Evolutionary conservation across 1,140 invertebrate genomes (phyloP), one percentile per base, ranked within the genome.

Genomic region (Hirudo medicinalis): DNA sequence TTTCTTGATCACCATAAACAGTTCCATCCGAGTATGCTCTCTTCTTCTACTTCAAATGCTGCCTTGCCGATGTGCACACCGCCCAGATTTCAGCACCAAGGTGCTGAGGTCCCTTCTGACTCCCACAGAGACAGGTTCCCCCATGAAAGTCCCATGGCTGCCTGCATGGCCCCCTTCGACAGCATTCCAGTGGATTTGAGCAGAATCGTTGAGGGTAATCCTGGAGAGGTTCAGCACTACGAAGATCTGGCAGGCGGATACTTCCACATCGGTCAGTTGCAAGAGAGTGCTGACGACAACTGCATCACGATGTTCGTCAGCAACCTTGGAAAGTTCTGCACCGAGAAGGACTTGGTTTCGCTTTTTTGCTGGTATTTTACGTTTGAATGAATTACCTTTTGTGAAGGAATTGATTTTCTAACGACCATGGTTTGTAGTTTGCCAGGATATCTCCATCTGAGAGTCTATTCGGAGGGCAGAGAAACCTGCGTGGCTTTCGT

Each of bases 221-320:
- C 57, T 13, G 57, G 9, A 4, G 57, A 32, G 29, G 1, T 25
- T 63, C 8, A 32, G 9, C 8, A 32, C 11, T 22, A 20, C 19
- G 57, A 32, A 13, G 2, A 8, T 19, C 11, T 63, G 22, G 29
- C 57, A 13, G 57, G 57, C 72, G 60, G 66, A 32, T 29, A 87
- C 88, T 80, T 87, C 90, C 75, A 73, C 74, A 49, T 54, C 63
- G 20, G 70, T 32, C 9, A 63, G 9, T 22, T 63, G 22, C 22
- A 63, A 63, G 6, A 5, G 15, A 17, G 15, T 49, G 43, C 71
- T 72, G 78, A 78, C 72, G 72, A 78, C 17, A 92, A 93, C 67
- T 97, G 94, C 85, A 97, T 93, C 71, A 97, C 94, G 72, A 88
- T 97, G 63, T 97, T 97, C 85, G 93, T 97, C 76, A 93, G 93